phyloP scores from a whole-genome alignment of 2,888 invertebrate species.

The Pyralis farinalis region DNA sequence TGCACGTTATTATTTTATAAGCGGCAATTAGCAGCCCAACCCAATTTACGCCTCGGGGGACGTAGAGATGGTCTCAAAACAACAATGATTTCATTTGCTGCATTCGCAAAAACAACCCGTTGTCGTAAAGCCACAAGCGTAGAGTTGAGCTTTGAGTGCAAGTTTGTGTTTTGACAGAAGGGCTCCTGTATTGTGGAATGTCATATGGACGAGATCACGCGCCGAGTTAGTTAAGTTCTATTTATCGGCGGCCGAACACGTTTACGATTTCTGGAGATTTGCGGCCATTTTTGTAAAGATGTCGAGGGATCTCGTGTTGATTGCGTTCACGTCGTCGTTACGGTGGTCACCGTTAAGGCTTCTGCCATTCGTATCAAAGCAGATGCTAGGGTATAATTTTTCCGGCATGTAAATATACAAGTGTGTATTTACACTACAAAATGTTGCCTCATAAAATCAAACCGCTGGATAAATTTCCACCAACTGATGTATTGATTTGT shows the following conservation, averaged over 20 bases:
- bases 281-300: slow-evolving; percentile 11
- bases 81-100: slow-evolving; percentile 7
- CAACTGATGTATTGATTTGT: too few species aligned
- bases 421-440: too few species aligned
- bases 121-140: not conserved
- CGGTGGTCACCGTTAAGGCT: too few species aligned
- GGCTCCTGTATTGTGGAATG: slow-evolving; percentile 11
- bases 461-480: too few species aligned
- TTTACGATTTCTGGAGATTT: slow-evolving; percentile 14
- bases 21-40: slow-evolving; percentile 15
- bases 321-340: slow-evolving; percentile 1
- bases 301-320: slow-evolving; percentile 2
- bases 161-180: too few species aligned
- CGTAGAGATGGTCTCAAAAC: slow-evolving; percentile 10
- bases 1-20: slow-evolving; percentile 18
- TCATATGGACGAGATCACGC: slow-evolving; percentile 17
- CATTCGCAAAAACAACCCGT: not conserved
- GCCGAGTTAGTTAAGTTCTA: slow-evolving; percentile 18
- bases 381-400: too few species aligned
- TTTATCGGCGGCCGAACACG: slow-evolving; percentile 13
- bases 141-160: not conserved
- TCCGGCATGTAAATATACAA: too few species aligned
- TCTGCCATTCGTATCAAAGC: too few species aligned
- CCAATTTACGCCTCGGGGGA: slow-evolving; percentile 19
- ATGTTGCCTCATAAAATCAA: too few species aligned